A percentile compares a stretch with the other conserved stretches of the same genome.
These are phyloP conservation scores for Phycodurus eques DNA, from an alignment of 2,113 vertebrate genomes.

Conservation along the genomic window DNA sequence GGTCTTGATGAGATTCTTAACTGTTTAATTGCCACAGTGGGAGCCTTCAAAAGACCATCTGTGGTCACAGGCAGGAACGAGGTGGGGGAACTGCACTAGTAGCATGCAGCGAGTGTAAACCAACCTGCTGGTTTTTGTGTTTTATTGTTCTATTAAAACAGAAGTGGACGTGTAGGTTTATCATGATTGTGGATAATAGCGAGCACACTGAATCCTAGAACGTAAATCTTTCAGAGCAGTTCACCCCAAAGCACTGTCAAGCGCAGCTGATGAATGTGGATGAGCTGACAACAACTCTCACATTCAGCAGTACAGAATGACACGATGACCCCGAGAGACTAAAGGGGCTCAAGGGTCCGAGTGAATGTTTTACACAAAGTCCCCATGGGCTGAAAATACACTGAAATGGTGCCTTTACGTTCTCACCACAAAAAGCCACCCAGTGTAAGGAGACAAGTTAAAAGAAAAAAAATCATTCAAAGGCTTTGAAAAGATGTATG, in stretches of 20 bases:
- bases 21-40: constrained; percentile 77
- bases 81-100: constrained; percentile 42
- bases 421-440: constrained; percentile 20
- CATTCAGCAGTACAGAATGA: constrained; percentile 22
- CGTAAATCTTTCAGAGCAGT: constrained; percentile 10
- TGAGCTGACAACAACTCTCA: constrained; percentile 34
- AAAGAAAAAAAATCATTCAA: constrained; percentile 16
- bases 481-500: constrained; percentile 31
- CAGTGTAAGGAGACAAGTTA: constrained; percentile 16
- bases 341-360: constrained; percentile 29
- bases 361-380: constrained; percentile 43
- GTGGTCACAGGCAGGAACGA: constrained; percentile 52
- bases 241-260: constrained; percentile 25
- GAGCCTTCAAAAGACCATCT: constrained; percentile 75
- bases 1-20: constrained; percentile 76
- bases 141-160: constrained; percentile 17
- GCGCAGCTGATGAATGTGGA: constrained; percentile 28
- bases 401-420: constrained; percentile 22
- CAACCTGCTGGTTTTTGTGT: background rate
- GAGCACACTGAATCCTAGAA: constrained; percentile 2
- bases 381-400: constrained; percentile 31
- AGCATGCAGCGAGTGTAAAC: constrained; percentile 19
- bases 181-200: background rate
- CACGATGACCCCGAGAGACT: constrained; percentile 29
- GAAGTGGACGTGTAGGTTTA: background rate